Conservation (phyloP, 1,140 invertebrate genomes). For the Rhynchophorus ferrugineus region DNA sequence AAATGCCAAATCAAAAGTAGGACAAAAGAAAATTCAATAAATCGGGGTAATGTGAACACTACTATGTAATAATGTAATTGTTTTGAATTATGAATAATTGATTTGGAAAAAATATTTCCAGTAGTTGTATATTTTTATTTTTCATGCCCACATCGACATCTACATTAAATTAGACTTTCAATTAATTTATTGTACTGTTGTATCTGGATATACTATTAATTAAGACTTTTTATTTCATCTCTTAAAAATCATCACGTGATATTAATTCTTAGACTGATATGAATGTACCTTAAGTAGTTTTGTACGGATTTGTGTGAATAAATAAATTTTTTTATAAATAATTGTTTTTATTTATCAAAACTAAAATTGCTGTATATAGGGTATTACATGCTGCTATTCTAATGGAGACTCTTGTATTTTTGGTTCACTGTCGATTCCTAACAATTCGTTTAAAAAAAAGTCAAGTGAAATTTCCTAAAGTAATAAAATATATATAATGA, state of each 20-base stretch:
- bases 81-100: no score
- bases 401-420: no score
- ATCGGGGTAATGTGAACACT: background rate
- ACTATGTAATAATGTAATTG: background rate
- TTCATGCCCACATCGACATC: no score
- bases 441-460: background rate
- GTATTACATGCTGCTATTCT: no score
- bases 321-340: conserved; percentile 7
- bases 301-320: conserved; percentile 11
- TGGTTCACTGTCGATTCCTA: background rate
- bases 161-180: no score
- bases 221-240: conserved; percentile 4
- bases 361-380: no score
- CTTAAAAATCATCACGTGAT: conserved; percentile 8
- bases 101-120: no score
- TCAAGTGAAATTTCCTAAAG: background rate
- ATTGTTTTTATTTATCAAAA: background rate
- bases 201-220: no score
- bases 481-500: no score
- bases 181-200: no score
- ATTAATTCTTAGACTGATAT: conserved; percentile 13
- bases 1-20: conserved; percentile 30
- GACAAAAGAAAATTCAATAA: conserved; percentile 4
- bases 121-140: no score
- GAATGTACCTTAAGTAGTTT: conserved; percentile 11